Evolutionary conservation across 2,888 invertebrate genomes (phyloP).

Genomic region (Petrolisthes cinctipes): DNA sequence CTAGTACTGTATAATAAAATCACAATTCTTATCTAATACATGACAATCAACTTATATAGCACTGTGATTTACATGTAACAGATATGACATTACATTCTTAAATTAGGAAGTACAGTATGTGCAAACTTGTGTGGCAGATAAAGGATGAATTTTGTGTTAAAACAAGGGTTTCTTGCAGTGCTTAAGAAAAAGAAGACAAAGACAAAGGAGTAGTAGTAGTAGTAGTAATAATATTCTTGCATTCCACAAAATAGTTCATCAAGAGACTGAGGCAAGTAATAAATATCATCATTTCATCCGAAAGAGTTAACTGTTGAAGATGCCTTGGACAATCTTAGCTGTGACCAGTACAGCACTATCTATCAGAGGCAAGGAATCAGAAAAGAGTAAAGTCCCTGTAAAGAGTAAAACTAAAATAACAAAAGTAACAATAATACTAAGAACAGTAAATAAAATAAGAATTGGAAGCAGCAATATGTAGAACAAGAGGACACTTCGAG

Average conservation of each 20-base stretch:
- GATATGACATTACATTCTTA: too few species aligned
- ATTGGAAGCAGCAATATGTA: background rate
- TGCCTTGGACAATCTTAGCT: slow-evolving; percentile 11
- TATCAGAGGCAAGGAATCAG: slow-evolving; percentile 12
- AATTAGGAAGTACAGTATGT: too few species aligned
- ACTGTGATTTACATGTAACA: too few species aligned
- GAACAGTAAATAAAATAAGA: background rate
- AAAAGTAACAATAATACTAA: too few species aligned
- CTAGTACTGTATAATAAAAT: background rate
- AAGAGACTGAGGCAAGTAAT: background rate
- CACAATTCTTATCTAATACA: too few species aligned
- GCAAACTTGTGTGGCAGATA: too few species aligned
- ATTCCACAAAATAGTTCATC: slow-evolving; percentile 2
- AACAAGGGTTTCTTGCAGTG: slow-evolving; percentile 51
- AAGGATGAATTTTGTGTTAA: background rate
- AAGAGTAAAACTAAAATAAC: too few species aligned
- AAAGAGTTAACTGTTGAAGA: slow-evolving; percentile 3
- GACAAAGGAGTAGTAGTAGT: slow-evolving; percentile 27
- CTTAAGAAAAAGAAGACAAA: slow-evolving; percentile 44
- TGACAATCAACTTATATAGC: too few species aligned
- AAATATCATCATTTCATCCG: slow-evolving; percentile 1
- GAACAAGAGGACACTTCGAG: background rate
- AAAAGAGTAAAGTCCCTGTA: background rate
- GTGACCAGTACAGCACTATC: background rate
- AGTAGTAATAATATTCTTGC: slow-evolving; percentile 21